Evolutionary conservation across 2,113 vertebrate genomes (phyloP), one percentile per base, ranked within the genome.

Genomic region (Semicossyphus pulcher): DNA sequence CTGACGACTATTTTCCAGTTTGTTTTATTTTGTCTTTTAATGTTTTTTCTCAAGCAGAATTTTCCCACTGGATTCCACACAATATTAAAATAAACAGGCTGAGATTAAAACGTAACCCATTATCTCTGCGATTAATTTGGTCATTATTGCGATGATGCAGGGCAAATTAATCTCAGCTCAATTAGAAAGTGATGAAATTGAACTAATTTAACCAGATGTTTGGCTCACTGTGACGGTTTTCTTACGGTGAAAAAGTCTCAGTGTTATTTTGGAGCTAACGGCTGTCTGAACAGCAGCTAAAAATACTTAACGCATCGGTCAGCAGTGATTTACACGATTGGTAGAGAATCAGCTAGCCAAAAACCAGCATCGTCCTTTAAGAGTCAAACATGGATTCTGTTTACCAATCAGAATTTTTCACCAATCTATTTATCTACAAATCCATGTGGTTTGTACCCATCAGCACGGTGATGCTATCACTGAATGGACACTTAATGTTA

Each of bases 391-490:
- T 58, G 20, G 28, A 58, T 66, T 68, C 4, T 41, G 12, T 51
- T 58, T 10, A 52, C 45, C 44, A 52, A 72, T 68, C 3, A 2
- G 45, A 25, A 54, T 61, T 75, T 68, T 58, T 15, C 37, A 31
- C 42, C 59, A 70, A 71, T 75, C 45, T 56, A 41, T n/a, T 79
- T 60, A 60, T 11, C 67, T 45, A 54, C 61, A 73, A 81, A 72
- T 77, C 56, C 32, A 62, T 67, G 45, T 60, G 61, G 16, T 76
- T 66, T 37, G 20, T 59, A 71, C 7, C 60, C 29, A 31, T 67
- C 65, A 72, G 67, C 42, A 31, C 34, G 39, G 41, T 66, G 42
- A 28, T 44, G 28, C 21, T 52, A 48, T 69, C 29, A 45, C 59
- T 58, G 36, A 78, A 34, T 52, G 26, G 57, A 57, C 78, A 63